phyloP scores from a whole-genome alignment of 2,113 vertebrate genomes.

The Leptobrachium ailaonicum region DNA sequence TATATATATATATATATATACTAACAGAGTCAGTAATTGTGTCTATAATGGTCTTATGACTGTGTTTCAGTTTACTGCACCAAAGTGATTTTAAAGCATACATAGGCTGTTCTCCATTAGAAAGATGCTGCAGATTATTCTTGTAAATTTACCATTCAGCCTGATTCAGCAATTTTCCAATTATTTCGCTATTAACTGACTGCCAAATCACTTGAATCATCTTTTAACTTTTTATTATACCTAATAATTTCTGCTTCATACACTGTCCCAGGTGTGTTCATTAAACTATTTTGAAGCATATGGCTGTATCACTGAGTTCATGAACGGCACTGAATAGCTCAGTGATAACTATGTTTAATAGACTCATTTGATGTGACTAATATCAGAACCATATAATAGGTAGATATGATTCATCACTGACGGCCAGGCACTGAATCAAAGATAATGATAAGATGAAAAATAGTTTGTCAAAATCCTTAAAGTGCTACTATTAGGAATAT shows the following conservation, averaged over 20 bases:
- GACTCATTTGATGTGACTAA: slow-evolving; percentile 37
- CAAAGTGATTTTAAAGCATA: background rate
- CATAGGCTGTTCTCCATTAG: background rate
- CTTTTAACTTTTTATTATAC: slow-evolving; percentile 48
- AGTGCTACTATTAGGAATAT: background rate
- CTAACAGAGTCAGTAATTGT: no score
- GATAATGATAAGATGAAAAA: background rate
- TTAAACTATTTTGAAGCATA: slow-evolving; percentile 44
- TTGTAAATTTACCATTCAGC: slow-evolving; percentile 13
- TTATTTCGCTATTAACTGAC: slow-evolving; percentile 34
- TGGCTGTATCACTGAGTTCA: slow-evolving; percentile 32
- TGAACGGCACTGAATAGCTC: slow-evolving; percentile 16
- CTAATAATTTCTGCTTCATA: slow-evolving; percentile 50
- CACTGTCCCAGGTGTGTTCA: slow-evolving; percentile 45
- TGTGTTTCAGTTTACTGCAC: slow-evolving; percentile 4
- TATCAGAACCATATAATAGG: slow-evolving; percentile 5
- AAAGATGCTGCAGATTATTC: slow-evolving; percentile 14
- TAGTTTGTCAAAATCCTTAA: background rate
- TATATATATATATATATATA: no score
- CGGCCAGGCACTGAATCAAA: background rate
- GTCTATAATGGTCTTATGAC: background rate
- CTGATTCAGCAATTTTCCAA: slow-evolving; percentile 41
- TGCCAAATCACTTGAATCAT: slow-evolving; percentile 50
- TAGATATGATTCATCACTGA: background rate
- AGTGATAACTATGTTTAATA: slow-evolving; percentile 19